Evolutionary conservation across 1,140 invertebrate genomes (phyloP), one percentile per base, ranked within the genome.

Genomic region (Platyscapa corneri): DNA sequence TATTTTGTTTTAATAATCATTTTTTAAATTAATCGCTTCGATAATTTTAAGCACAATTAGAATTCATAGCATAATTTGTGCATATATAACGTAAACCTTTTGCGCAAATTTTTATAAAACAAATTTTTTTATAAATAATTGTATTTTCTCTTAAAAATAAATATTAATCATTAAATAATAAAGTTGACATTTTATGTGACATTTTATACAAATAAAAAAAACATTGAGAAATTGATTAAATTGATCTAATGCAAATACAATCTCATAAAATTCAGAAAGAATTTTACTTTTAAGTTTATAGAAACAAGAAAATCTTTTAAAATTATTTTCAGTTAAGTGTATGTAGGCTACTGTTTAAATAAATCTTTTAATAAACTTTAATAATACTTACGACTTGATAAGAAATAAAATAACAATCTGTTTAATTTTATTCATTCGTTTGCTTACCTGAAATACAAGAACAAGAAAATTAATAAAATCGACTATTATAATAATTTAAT

Each of bases 401-500:
- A 39, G 67, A 70, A 39, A 64, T 0, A 39, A 0, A 39, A 53
- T 23, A n/a, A n/a, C n/a, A 60, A 60, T 60, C 34, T 16, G 16
- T 16, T n/a, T 46, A 64, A 64, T 64, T 30, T 49, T 8, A 6
- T 80, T 5, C 1, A 27, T 60, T 6, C 3, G 27, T 60, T 60
- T 67, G 65, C 46, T 82, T 82, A 82, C 80, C 80, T 82, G 80
- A 53, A 82, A 81, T 65, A 49, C 53, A 81, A 81, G 23, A 30
- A 23, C 27, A 32, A 80, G 46, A 65, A 37, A 37, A 70, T 39
- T 37, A 70, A 37, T 37, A 70, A 12, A 70, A 70, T 6, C 32
- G 30, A 34, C 5, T 37, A 39, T 60, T 64, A 16, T 3, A 64
- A 79, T 37, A 60, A 78, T 60, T 34, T 60, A 0, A 78, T 60